These are phyloP conservation scores for Agelastica alni DNA, from an alignment of 2,888 invertebrate species.

Conservation along the genomic window DNA sequence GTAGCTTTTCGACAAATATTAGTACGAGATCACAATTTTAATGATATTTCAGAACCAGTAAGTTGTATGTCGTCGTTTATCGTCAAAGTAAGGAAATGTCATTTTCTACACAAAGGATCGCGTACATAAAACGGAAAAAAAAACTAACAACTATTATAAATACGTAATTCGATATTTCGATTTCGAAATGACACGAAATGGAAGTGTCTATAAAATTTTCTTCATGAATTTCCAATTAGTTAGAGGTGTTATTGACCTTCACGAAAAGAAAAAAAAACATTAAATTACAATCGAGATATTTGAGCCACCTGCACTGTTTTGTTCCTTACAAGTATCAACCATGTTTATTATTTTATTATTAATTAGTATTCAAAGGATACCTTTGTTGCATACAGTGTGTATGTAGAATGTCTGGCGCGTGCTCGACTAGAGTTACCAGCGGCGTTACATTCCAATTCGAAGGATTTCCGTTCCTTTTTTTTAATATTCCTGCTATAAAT, in stretches of 20 bases:
- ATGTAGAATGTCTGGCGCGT: constrained; percentile 51
- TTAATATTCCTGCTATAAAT: no score
- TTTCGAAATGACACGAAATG: constrained; percentile 5
- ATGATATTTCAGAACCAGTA: no score
- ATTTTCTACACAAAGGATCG: no score
- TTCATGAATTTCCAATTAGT: constrained; percentile 18
- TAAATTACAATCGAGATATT: constrained; percentile 30
- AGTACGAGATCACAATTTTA: no score
- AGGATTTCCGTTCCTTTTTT: no score
- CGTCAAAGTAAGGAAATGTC: no score
- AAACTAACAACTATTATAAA: not conserved
- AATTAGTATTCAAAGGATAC: constrained; percentile 36
- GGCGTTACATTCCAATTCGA: no score
- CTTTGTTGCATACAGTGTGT: constrained; percentile 46
- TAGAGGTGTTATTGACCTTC: constrained; percentile 24
- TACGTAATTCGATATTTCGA: constrained; percentile 1
- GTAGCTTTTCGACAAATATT: no score
- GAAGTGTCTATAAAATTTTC: constrained; percentile 10
- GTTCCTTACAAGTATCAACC: constrained; percentile 35
- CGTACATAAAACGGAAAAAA: no score
- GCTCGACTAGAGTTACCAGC: constrained; percentile 45
- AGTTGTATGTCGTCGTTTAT: no score
- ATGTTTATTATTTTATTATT: constrained; percentile 35
- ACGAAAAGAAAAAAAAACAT: constrained; percentile 25
- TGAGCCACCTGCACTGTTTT: constrained; percentile 35